Percentiles rank a stretch among this genome's conserved stretches.
Evolutionary conservation across 2,113 vertebrate genomes (phyloP).

Genomic region (Catharus bicknelli): DNA sequence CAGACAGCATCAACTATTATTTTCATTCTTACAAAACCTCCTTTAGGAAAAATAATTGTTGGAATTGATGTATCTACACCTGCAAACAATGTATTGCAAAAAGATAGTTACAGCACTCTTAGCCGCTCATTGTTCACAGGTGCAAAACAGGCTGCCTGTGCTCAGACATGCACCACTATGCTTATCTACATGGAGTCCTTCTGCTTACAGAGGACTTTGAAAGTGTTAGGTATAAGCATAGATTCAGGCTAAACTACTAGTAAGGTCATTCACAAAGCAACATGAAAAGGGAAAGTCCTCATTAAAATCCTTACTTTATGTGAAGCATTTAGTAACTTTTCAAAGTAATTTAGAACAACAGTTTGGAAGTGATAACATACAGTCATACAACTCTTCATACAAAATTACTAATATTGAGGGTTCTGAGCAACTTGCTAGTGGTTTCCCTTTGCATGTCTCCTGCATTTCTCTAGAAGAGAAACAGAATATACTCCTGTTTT

Average conservation of each 20-base stretch:
- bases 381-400: not conserved
- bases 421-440: not conserved
- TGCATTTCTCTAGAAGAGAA: not conserved
- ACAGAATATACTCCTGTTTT: not conserved
- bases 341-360: not conserved
- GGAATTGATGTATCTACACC: not conserved
- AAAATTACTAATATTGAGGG: not conserved
- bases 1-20: not conserved
- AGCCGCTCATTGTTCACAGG: not conserved
- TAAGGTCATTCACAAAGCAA: not conserved
- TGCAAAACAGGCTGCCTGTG: not conserved
- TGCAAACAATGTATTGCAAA: not conserved
- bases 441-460: not conserved
- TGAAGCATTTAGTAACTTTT: not conserved
- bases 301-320: not conserved
- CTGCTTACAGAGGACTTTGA: not conserved
- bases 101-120: not conserved
- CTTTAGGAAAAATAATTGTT: not conserved
- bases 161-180: not conserved
- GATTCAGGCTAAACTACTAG: not conserved
- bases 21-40: not conserved
- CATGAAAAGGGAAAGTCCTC: not conserved
- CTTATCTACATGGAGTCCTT: not conserved
- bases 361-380: not conserved
- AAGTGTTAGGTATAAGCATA: accelerated